Percentiles rank a stretch among this genome's conserved stretches.
These are phyloP conservation scores for Strigamia transsilvanica DNA, from an alignment of 2,888 invertebrate genomes.

Conservation along the genomic window DNA sequence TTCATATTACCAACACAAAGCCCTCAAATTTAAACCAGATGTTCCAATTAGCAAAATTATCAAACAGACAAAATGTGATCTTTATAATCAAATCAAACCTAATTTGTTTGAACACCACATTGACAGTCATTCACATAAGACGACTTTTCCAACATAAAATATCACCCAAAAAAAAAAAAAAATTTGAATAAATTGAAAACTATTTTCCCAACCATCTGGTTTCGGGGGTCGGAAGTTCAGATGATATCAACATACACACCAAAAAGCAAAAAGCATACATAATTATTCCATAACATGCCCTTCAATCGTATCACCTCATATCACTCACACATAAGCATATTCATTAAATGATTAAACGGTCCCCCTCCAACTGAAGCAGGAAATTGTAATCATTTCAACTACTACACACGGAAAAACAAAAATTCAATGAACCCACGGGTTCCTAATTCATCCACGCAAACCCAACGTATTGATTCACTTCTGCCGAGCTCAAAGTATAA, in stretches of 20 bases:
- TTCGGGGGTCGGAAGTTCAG: neutral
- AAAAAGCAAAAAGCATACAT: conserved; percentile 39
- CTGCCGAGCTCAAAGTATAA: neutral
- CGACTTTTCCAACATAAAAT: neutral
- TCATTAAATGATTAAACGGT: conserved; percentile 41
- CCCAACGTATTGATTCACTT: conserved; percentile 20
- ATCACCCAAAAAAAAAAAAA: neutral
- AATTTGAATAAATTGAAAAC: neutral
- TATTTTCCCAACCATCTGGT: conserved; percentile 15
- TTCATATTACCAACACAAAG: conserved; percentile 35
- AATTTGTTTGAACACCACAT: conserved; percentile 7
- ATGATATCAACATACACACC: conserved; percentile 16
- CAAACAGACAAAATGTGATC: neutral
- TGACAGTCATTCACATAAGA: neutral
- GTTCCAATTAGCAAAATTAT: neutral
- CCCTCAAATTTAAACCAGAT: conserved; percentile 4
- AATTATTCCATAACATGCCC: neutral
- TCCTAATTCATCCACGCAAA: neutral
- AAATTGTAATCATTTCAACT: conserved; percentile 19
- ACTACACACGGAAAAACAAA: conserved; percentile 1
- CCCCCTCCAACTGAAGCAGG: conserved; percentile 21
- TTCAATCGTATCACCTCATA: conserved; percentile 9
- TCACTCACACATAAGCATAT: conserved; percentile 33
- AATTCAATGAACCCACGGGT: conserved; percentile 17
- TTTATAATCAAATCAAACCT: neutral